Evolutionary conservation across 2,888 invertebrate species (phyloP), one percentile per base, ranked within the genome.

Genomic region (Scaptomyza cyrtandrae): DNA sequence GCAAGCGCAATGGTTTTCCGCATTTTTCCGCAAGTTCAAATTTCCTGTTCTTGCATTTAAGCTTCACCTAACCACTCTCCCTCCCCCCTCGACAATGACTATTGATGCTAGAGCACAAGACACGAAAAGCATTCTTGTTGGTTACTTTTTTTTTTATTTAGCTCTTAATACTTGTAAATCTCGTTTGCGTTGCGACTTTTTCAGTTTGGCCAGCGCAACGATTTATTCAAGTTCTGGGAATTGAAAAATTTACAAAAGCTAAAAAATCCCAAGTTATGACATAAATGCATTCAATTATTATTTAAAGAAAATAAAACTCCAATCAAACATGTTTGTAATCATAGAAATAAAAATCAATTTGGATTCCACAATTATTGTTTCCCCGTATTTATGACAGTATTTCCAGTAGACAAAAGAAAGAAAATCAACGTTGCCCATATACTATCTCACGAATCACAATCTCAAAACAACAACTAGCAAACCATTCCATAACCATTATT

Each of bases 81-180:
- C 37, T 1, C 14, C 11, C 31, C 6, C n/a, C 16, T 4, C 11
- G 3, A 10, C 6, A 3, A 9, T n/a, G n/a, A 19, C 24, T 43
- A n/a, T 13, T 37, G 59, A 55, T 70, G 71, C 56, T 61, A 55
- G 35, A 48, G 50, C 59, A 52, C 54, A 60, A 39, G 50, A 48
- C 35, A 44, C 60, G 35, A 56, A 62, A 73, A 73, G 49, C 52
- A 63, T 75, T 74, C 68, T 74, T 67, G 57, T 68, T 58, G 71
- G 64, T 53, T 63, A 41, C 35, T 50, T 57, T 49, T 37, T 37
- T 48, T 46, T 31, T 11, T 33, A 24, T 9, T 37, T 37, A 39
- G 14, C 75, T 56, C 85, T 77, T 65, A 80, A 86, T 78, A 85
- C 82, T 89, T 85, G 83, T 85, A 89, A 83, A 87, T 89, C 89